phyloP scores from a whole-genome alignment of 2,888 invertebrate species.

The Tinea semifulvella region DNA sequence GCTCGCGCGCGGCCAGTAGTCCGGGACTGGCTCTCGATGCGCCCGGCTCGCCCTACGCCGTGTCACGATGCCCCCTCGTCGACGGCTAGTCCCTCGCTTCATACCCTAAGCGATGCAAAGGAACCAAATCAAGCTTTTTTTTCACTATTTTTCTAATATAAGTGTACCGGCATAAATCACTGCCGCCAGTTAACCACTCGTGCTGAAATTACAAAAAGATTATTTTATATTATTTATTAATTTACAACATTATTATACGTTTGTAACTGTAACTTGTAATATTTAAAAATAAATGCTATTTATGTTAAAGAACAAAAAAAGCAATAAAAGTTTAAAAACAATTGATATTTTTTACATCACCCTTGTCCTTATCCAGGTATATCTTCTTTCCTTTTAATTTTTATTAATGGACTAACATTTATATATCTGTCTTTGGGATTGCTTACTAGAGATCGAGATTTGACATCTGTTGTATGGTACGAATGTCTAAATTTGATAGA shows the following conservation, averaged over 20 bases:
- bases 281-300: slow-evolving; percentile 64
- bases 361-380: too few relatives aligned
- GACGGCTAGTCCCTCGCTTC: not conserved
- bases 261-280: slow-evolving; percentile 63
- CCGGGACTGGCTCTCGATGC: slow-evolving; percentile 42
- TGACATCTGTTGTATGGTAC: too few relatives aligned
- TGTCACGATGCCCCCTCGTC: slow-evolving; percentile 42
- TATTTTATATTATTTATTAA: slow-evolving; percentile 65
- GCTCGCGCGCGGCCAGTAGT: slow-evolving; percentile 3
- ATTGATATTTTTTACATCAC: not conserved
- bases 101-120: slow-evolving; percentile 35
- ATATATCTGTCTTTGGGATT: too few relatives aligned
- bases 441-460: too few relatives aligned
- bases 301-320: slow-evolving; percentile 65
- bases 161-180: slow-evolving; percentile 45
- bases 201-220: slow-evolving; percentile 55
- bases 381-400: too few relatives aligned
- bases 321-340: slow-evolving; percentile 60
- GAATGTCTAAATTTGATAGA: too few relatives aligned
- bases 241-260: slow-evolving; percentile 61
- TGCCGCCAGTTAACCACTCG: slow-evolving; percentile 37
- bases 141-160: slow-evolving; percentile 57
- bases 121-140: slow-evolving; percentile 59
- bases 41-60: slow-evolving; percentile 51
- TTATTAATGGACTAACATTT: too few relatives aligned